Conservation (phyloP, 2,888 invertebrate species). For the Drosophila gaucha region DNA sequence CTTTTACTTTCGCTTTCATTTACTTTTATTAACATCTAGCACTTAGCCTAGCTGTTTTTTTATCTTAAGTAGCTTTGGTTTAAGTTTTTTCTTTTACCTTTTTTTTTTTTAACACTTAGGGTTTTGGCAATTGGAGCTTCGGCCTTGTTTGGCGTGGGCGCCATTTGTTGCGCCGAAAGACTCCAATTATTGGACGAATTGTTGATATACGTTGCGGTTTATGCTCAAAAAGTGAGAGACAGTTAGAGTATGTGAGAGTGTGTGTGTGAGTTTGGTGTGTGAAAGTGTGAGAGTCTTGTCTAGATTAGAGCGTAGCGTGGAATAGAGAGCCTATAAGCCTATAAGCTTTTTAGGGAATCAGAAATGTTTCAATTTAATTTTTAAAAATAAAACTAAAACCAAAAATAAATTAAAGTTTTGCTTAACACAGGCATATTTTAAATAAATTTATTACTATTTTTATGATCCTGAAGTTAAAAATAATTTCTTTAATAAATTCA, state of each 20-base stretch:
- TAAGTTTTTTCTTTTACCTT: conserved; percentile 54
- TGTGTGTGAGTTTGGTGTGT: conserved; percentile 1
- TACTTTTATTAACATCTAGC: conserved; percentile 43
- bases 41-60: conserved; percentile 41
- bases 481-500: too few species aligned
- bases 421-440: background rate
- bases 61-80: conserved; percentile 59
- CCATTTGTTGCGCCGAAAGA: conserved; percentile 71
- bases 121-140: conserved; percentile 72
- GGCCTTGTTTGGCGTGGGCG: conserved; percentile 49
- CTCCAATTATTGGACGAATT: conserved; percentile 85
- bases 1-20: conserved; percentile 25
- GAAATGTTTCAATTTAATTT: background rate
- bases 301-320: conserved; percentile 34
- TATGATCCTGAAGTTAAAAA: too few species aligned
- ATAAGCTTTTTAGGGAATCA: background rate
- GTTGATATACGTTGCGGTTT: conserved; percentile 84
- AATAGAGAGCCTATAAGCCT: conserved; percentile 17
- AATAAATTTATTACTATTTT: background rate
- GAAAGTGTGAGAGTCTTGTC: conserved; percentile 19
- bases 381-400: background rate
- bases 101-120: conserved; percentile 74
- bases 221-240: conserved; percentile 68
- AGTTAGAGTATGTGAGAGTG: conserved; percentile 21
- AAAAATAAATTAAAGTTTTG: background rate